Conservation (phyloP, 2,113 vertebrate genomes). For the Larimichthys polyactis region DNA sequence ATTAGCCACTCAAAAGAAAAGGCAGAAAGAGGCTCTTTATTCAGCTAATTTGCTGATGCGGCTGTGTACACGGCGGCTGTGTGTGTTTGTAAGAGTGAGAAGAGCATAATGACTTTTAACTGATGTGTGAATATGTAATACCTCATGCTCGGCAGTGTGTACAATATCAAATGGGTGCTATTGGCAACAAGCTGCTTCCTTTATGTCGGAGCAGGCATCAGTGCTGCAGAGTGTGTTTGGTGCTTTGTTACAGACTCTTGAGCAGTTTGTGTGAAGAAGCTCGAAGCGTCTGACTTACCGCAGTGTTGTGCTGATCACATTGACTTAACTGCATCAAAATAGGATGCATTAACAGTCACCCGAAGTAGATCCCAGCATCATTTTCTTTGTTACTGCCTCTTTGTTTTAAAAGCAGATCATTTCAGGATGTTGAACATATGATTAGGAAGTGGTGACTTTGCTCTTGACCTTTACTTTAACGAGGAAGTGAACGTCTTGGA, state of each 20-base stretch:
- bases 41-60: constrained; percentile 78
- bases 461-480: constrained; percentile 7
- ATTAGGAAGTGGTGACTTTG: neutral
- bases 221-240: constrained; percentile 37
- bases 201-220: constrained; percentile 37
- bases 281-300: constrained; percentile 23
- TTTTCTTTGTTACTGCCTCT: neutral
- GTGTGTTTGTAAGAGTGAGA: constrained; percentile 59
- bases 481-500: neutral
- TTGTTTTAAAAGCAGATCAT: neutral
- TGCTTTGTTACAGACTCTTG: constrained; percentile 42
- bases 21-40: constrained; percentile 79
- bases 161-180: constrained; percentile 57
- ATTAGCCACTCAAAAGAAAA: constrained; percentile 82
- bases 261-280: constrained; percentile 26
- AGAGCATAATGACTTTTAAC: constrained; percentile 78
- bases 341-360: neutral
- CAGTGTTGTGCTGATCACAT: neutral
- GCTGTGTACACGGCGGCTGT: constrained; percentile 62
- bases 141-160: constrained; percentile 49
- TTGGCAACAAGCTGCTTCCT: constrained; percentile 46
- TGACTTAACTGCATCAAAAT: neutral
- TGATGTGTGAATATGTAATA: constrained; percentile 70
- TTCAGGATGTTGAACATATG: neutral
- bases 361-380: neutral